Evolutionary conservation across 2,113 vertebrate genomes (phyloP), one percentile per base, ranked within the genome.

Genomic region (Cyanistes caeruleus): DNA sequence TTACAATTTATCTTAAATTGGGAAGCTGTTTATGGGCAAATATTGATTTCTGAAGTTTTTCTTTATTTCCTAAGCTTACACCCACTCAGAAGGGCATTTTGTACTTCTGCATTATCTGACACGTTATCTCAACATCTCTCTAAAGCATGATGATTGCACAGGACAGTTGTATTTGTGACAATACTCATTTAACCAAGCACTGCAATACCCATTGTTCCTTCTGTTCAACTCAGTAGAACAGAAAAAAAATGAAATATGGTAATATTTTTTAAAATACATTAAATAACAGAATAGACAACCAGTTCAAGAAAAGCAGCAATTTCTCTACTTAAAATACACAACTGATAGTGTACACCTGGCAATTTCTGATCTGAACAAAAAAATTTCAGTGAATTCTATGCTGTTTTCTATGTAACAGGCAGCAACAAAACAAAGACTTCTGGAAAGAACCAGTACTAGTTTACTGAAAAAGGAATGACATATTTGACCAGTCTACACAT

Each of bases 381-480:
- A 43, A 27, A 69, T 78, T 84, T 55, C 43, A 35, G 56, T 55
- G 17, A 89, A 53, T 72, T 73, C 23, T 53, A 30, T 0, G 18
- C 13, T 74, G 22, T 65, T 83, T 58, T 49, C 56, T 30, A 56
- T 18, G 15, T 75, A 90, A 87, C 62, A 82, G 1, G 3, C 9
- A 72, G 39, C n/a, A 72, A 88, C 62, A 84, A 84, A 91, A 20
- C 22, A 31, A 92, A 58, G 48, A 82, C 41, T n/a, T 82, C 43
- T 63, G 33, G 20, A 69, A 82, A 70, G 59, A 93, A 87, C 1
- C 13, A 65, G 2, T 70, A 59, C 79, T 67, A 70, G 17, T 78
- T 92, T 80, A 78, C 25, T 37, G 65, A 60, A 93, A 95, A 90
- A 91, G 87, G 93, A 97, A 97, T 93, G 62, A 68, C 7, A 7